These are phyloP conservation scores for Esox masquinongy DNA, from an alignment of 2,797 vertebrate genomes.

Conservation along the genomic window DNA sequence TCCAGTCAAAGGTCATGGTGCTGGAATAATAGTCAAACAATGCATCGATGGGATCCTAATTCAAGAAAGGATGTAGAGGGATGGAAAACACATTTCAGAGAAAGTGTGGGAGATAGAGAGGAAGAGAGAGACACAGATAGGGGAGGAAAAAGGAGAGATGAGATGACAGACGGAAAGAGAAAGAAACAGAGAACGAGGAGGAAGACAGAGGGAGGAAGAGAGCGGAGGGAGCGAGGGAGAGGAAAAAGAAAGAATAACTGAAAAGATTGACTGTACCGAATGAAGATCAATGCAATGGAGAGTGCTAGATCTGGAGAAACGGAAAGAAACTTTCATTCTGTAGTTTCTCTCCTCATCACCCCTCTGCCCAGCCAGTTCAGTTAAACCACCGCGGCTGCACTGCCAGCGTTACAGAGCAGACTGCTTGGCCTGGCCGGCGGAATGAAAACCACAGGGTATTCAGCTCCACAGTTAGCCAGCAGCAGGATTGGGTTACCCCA, in stretches of 20 bases:
- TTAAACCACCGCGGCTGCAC: background rate
- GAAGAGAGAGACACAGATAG: background rate
- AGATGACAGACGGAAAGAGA: constrained; percentile 1
- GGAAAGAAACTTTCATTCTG: constrained; percentile 22
- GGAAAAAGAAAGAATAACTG: constrained; percentile 1
- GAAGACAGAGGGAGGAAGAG: constrained; percentile 32
- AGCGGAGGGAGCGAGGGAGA: constrained; percentile 10
- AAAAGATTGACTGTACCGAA: background rate
- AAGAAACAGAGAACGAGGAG: background rate
- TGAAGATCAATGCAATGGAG: background rate
- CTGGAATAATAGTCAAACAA: background rate
- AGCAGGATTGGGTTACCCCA: constrained; percentile 53
- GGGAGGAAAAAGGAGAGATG: constrained; percentile 12
- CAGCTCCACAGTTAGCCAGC: constrained; percentile 56
- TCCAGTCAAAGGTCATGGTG: background rate
- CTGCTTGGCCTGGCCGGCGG: background rate
- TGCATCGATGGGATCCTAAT: background rate
- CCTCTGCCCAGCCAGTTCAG: background rate
- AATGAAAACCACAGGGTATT: constrained; percentile 47
- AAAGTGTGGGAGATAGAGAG: background rate
- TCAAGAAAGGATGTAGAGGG: background rate
- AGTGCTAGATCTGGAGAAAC: constrained; percentile 16
- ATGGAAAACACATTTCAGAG: background rate
- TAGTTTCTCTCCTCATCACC: background rate
- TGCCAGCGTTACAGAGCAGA: constrained; percentile 12